phyloP scores from a whole-genome alignment of 2,797 vertebrate species.

The Heterohyrax brucei region DNA sequence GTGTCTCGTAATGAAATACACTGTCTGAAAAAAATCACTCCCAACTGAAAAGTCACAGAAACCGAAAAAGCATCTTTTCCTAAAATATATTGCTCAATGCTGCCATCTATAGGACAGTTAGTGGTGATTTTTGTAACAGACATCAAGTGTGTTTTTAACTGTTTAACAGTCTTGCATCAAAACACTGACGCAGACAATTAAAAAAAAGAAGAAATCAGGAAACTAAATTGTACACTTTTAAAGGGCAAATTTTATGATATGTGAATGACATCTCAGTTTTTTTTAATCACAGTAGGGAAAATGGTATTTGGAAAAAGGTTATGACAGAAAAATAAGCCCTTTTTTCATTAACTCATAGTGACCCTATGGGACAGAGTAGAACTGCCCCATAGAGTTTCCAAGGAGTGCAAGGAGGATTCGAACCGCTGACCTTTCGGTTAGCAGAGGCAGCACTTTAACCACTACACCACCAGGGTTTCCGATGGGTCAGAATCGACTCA shows the following conservation, averaged over 20 bases:
- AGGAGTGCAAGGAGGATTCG: no score
- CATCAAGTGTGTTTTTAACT: background rate
- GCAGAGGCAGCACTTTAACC: no score
- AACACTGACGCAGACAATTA: background rate
- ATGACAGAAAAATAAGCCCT: background rate
- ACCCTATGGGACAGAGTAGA: no score
- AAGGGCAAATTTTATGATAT: background rate
- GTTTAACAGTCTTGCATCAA: background rate
- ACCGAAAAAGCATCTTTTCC: background rate
- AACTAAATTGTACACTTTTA: background rate
- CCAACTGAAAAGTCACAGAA: slow-evolving; percentile 68
- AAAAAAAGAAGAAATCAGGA: background rate
- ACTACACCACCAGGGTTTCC: no score
- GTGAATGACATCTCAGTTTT: no score
- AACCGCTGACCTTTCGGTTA: no score
- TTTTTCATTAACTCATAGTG: background rate
- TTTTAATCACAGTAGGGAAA: no score
- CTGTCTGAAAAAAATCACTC: slow-evolving; percentile 48
- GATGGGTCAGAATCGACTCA: no score
- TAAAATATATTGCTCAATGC: slow-evolving; percentile 89
- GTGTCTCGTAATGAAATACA: slow-evolving; percentile 39
- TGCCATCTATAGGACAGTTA: slow-evolving; percentile 90
- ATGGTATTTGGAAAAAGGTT: background rate
- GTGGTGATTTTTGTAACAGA: background rate
- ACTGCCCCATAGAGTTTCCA: no score